Evolutionary conservation across 2,888 invertebrate species (phyloP), one percentile per base, ranked within the genome.

Genomic region (Eristalis tenax): DNA sequence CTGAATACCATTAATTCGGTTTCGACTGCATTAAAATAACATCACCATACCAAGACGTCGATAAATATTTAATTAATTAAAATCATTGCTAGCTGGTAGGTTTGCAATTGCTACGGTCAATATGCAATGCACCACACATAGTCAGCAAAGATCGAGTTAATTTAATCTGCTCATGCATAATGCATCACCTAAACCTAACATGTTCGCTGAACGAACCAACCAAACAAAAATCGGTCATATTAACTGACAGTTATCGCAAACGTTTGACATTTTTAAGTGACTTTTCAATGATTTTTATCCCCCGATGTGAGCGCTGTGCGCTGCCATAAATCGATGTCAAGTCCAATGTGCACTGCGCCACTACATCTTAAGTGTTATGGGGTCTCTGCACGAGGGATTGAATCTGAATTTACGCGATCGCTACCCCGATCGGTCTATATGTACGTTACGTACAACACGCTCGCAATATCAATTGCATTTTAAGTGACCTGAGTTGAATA

Each of bases 161-260:
- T 77, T 81, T 78, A 65, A 50, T 50, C 50, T 32, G 22, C 57
- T 64, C 79, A 87, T 87, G 87, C 64, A 79, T 83, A 69, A 87
- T 87, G 74, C 83, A 87, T 87, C 65, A 83, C 26, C 18, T 32
- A 56, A 81, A 28, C 18, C 50, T 59, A 77, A 56, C 68, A 66
- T 71, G 76, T 74, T 64, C 70, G 76, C 76, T 57, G 65, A 80
- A 76, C 59, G 83, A 18, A 50, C 57, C 63, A 73, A 73, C 65
- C 68, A 70, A 83, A 80, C 77, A 83, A 79, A 84, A 85, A 88
- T 85, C 79, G 83, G 76, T 79, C 83, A 83, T 75, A 81, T 81
- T 85, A 75, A 83, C 77, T 83, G 85, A 88, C 89, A 89, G 80
- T 86, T 89, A 89, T 89, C 80, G 89, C 89, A 80, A 83, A 81